Conservation (phyloP, 2,113 vertebrate genomes). For the Xenopus laevis region DNA sequence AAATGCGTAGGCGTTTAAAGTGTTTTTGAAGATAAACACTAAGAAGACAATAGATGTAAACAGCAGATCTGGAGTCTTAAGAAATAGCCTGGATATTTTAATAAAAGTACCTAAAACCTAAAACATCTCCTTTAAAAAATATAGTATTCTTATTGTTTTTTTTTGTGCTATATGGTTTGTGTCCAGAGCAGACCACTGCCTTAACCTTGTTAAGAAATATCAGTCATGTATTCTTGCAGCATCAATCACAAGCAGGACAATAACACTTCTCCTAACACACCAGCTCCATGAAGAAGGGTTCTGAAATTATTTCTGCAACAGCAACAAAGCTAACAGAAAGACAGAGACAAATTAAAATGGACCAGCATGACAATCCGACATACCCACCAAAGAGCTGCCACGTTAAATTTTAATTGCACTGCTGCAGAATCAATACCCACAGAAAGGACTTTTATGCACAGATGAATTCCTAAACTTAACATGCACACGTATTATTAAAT, state of each 20-base stretch:
- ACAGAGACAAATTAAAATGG: constrained; percentile 1
- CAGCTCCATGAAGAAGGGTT: not conserved
- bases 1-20: not conserved
- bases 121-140: no score
- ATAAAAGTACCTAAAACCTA: not conserved
- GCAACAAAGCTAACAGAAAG: constrained; percentile 4
- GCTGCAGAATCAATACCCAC: not conserved
- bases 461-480: not conserved
- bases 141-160: no score
- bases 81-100: constrained; percentile 4
- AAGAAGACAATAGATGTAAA: not conserved
- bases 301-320: constrained; percentile 1
- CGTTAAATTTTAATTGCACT: not conserved
- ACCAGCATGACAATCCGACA: not conserved
- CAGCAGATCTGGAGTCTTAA: not conserved
- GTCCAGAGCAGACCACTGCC: not conserved
- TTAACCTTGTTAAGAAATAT: not conserved
- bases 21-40: constrained; percentile 2
- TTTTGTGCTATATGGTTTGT: not conserved
- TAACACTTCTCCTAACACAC: not conserved
- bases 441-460: not conserved
- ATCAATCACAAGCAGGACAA: constrained; percentile 13
- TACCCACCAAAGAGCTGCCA: not conserved
- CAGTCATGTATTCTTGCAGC: not conserved
- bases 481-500: not conserved